These are phyloP conservation scores for Heliconius himera DNA, from an alignment of 1,140 invertebrate genomes.

Conservation along the genomic window DNA sequence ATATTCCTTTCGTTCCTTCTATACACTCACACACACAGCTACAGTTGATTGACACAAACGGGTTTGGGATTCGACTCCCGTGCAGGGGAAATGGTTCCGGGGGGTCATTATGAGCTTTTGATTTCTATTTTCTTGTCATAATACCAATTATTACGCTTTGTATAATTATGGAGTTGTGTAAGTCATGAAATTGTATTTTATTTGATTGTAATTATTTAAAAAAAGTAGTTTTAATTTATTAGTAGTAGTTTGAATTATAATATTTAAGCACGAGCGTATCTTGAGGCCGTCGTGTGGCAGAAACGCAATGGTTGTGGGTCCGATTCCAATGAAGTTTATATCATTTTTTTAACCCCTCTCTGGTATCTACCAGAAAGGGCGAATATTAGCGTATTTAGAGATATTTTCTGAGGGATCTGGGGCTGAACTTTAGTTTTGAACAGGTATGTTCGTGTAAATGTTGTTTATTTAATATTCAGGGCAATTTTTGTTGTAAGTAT, in stretches of 20 bases:
- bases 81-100: conserved; percentile 33
- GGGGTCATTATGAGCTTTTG: conserved; percentile 18
- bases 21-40: conserved; percentile 39
- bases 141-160: background rate
- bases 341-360: too few species aligned
- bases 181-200: too few species aligned
- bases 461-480: too few species aligned
- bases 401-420: too few species aligned
- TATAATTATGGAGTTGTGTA: background rate
- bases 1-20: conserved; percentile 39
- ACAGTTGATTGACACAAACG: conserved; percentile 36
- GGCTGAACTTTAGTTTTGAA: too few species aligned
- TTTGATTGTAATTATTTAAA: too few species aligned
- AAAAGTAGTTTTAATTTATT: too few species aligned
- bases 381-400: too few species aligned
- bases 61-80: conserved; percentile 44
- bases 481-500: too few species aligned
- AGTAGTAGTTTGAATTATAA: too few species aligned
- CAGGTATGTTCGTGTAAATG: too few species aligned
- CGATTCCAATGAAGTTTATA: background rate
- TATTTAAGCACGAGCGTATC: background rate
- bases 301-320: background rate
- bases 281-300: background rate
- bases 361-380: too few species aligned
- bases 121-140: conserved; percentile 9